Evolutionary conservation across 2,797 vertebrate species (phyloP), one percentile per base, ranked within the genome.

Genomic region (Pipistrellus pipistrellus): DNA sequence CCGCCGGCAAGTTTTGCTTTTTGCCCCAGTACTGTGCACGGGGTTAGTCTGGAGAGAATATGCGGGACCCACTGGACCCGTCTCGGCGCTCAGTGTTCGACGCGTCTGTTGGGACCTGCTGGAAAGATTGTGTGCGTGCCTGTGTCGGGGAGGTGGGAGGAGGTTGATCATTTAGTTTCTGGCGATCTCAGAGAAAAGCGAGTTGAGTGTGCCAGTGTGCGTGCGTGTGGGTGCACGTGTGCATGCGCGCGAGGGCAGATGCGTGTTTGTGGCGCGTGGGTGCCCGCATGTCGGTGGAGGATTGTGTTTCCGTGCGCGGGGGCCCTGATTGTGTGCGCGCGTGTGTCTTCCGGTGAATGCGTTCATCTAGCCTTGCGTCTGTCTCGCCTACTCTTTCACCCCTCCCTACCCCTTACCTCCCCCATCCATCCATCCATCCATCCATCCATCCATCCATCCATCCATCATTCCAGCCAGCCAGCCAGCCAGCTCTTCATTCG

Each of bases 131-230:
- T n/a, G 23, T 44, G 51, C 32, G 51, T 73, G 68, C 68, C 13
- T 90, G 55, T 44, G 68, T 76, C 14, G n/a, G 57, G 59, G 85
- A 77, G 17, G 53, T 27, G 20, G 20, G 6, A 41, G 38, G 48
- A 51, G 46, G 57, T 17, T 53, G 81, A 82, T 38, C 75, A 8
- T 96, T 73, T 78, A 84, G 86, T 77, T 89, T 89, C 30, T 82
- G 57, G 57, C 46, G 80, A 77, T 57, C 78, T 69, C 75, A 68
- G 92, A 73, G 35, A 84, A 88, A 90, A 59, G 66, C 8, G 38
- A 82, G 20, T 8, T 77, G 84, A 57, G 23, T 78, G 89, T 53
- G 93, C 21, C 32, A 53, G 82, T 23, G 38, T 48, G 4, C 25
- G 6, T 41, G 69, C 13, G 11, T 48, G 46, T 51, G 51, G 11